Evolutionary conservation across 2,797 vertebrate genomes (phyloP), one percentile per base, ranked within the genome.

Genomic region (Xenopus petersii): DNA sequence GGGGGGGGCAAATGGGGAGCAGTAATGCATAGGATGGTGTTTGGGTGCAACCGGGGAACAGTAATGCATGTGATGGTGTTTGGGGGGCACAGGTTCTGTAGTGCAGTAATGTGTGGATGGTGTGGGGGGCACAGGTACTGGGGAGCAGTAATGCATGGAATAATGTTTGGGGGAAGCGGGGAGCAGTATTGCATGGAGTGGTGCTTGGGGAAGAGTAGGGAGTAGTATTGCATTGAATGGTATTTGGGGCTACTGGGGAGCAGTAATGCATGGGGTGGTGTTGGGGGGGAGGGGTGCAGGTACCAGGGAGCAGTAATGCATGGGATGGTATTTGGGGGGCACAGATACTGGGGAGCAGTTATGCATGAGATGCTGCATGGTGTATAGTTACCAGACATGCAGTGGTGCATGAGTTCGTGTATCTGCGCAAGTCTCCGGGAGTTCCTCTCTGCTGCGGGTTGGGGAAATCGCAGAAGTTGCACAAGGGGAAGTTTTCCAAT

Each of bases 391-490:
- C 96, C 95, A n/a, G 85, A 88, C 17, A 92, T 90, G 82, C 91
- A 96, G 84, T 92, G 89, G 80, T 93, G 90, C 82, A 92, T 91
- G 3, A 98, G 91, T 81, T 98, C 93, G 0, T 97, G 96, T 81
- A 90, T 86, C 42, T 87, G 74, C 26, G 91, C 88, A 81, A 90
- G 88, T 80, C 72, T 82, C 48, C 88, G 91, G 9, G 81, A 71
- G 71, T 78, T 87, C 33, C 79, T 84, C 80, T 85, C 82, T 5
- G 82, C 26, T 5, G 71, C 81, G 42, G 84, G 82, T 74, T 83
- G 70, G 17, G 82, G 86, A 26, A 92, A 92, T 64, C 81, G 81
- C 69, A 90, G 89, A 64, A 86, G 83, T 54, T 90, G 68, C 82
- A 74, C 90, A 75, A 93, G 79, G 8, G 88, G 91, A 70, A 87